Base-by-base conservation (phyloP, 2,888 invertebrate species). In the Balanococcus diminutus region DNA sequence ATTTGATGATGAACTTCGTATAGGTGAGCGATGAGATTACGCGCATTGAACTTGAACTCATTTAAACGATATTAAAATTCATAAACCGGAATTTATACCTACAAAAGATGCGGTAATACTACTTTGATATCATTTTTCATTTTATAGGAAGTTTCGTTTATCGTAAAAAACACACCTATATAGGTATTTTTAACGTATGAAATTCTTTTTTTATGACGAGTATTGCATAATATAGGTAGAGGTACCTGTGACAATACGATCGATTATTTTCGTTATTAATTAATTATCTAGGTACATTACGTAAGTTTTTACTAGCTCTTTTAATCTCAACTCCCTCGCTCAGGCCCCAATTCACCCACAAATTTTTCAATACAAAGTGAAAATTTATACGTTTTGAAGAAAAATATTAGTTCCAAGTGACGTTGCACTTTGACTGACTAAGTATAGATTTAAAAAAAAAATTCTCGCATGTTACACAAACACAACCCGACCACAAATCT, bases 41-140 rank as follows among this genome's bases (percentile, higher is more conserved):
- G 11, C 56, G 56, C 56, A 56, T 56, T 56, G 56, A 56, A 56
- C 56, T 56, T 56, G 56, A 56, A 56, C 56, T 56, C 56, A 56
- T 56, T 56, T 56, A 5, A n/a, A 22, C 56, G 56, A 42, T 14
- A 56, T 56, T 56, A 56, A 56, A 56, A 56, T 22, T 22, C 22
- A 56, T 22, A 22, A 56, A 56, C 56, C 56, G 56, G 56, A 56
- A 56, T 56, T 56, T 51, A 36, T 6, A 16, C 16, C 0, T n/a
- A 19, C 9, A 56, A 56, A 19, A 56, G 56, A 56, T 56, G 56
- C 56, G 56, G 56, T 56, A 56, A 56, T 56, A 56, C 8, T 5
- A 56, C 19, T 56, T 56, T 22, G 22, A 56, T 56, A 56, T 56
- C 56, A 56, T 22, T 56, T 14, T 56, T 56, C 19, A 22, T 19